Evolutionary conservation across 1,140 invertebrate species (phyloP), one percentile per base, ranked within the genome.

Genomic region (Aphaenogaster rudis): DNA sequence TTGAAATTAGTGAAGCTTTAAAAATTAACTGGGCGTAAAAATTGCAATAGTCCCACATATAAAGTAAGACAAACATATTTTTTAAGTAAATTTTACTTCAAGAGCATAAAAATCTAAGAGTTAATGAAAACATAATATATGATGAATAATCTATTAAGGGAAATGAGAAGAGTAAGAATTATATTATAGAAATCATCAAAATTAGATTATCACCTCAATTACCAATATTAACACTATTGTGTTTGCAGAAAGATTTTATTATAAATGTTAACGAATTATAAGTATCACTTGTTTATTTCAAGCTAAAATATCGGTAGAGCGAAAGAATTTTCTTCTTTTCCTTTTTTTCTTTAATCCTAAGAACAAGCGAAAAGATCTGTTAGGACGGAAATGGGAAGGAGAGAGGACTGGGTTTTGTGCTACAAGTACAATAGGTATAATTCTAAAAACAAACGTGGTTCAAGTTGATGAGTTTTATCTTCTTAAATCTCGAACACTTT

Each of bases 401-500:
- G n/a, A 33, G n/a, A 42, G 45, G 39, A 28, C 33, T 39, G 1
- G 39, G 45, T 78, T 90, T 88, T 48, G 28, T 67, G 71, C 54
- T 45, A 84, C 28, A 79, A 89, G 28, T 61, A 82, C 45, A 69
- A 69, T 69, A 48, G 57, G 39, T 78, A 39, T 80, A 88, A 88
- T 77, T 86, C 57, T 52, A n/a, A 48, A 42, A 59, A 28, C n/a
- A n/a, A 52, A 39, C 28, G 45, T 9, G 45, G 17, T 28, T 17
- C 15, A 80, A 79, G 39, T 92, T 90, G 91, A 94, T 91, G 88
- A 94, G 89, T 94, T 93, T 82, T 87, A 88, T 72, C 87, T 86
- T 88, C 71, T 91, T 50, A 5, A 33, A 76, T 17, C 9, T 13
- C 28, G 8, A 48, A n/a, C 5, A 28, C 28, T 63, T 78, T 17